phyloP scores from a whole-genome alignment of 2,113 vertebrate species.

The Gobio gobio region DNA sequence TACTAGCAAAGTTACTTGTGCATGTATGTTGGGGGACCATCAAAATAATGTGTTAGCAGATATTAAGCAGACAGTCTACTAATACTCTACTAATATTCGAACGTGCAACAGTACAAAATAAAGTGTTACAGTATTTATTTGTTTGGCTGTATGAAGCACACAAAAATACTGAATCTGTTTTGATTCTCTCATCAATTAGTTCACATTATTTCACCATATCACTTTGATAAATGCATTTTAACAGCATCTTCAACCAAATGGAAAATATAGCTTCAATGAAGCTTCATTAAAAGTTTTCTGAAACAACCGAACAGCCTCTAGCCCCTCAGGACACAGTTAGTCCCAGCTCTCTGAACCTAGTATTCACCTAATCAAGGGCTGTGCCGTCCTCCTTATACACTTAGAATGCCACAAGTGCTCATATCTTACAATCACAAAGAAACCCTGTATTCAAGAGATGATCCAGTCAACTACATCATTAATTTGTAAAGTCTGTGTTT shows the following conservation, averaged over 20 bases:
- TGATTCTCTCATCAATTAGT: slow-evolving; percentile 25
- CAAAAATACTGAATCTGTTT: neutral
- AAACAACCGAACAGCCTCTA: slow-evolving; percentile 60
- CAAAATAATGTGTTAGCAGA: too few species aligned
- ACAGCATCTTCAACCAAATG: slow-evolving; percentile 2
- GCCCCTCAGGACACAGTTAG: slow-evolving; percentile 56
- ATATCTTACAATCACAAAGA: slow-evolving; percentile 18
- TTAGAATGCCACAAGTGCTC: slow-evolving; percentile 59
- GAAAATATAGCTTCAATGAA: slow-evolving; percentile 45
- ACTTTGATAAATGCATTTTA: slow-evolving; percentile 18
- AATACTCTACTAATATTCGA: too few species aligned
- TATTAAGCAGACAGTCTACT: too few species aligned
- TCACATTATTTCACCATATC: slow-evolving; percentile 18
- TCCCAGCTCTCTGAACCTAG: slow-evolving; percentile 59
- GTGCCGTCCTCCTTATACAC: slow-evolving; percentile 61
- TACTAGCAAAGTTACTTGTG: too few species aligned
- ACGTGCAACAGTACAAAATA: too few species aligned
- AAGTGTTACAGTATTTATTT: neutral
- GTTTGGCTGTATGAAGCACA: neutral
- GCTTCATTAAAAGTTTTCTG: slow-evolving; percentile 72
- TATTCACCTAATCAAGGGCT: slow-evolving; percentile 65
- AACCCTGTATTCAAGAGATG: neutral
- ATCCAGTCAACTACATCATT: neutral
- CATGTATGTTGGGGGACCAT: too few species aligned
- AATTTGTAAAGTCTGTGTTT: slow-evolving; percentile 10